Evolutionary conservation across 2,888 invertebrate genomes (phyloP), one percentile per base, ranked within the genome.

Genomic region (Branchipolynoe longqiensis): DNA sequence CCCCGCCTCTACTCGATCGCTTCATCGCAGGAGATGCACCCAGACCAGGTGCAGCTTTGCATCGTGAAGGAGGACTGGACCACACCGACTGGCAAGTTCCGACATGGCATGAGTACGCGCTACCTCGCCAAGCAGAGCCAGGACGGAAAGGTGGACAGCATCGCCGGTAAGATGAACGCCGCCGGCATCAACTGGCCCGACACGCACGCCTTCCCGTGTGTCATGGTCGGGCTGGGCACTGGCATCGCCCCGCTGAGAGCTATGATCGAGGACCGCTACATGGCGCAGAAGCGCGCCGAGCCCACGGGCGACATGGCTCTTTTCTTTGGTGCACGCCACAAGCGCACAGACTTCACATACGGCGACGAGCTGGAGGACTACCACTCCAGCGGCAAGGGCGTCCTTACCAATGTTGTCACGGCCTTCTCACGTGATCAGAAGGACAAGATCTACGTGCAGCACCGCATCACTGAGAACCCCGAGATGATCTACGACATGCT

Each of bases 391-490:
- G 88, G 89, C 33, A 89, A 89, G 82, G 88, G 88, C 38, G 85
- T 89, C 28, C 64, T 88, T 12, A 88, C 83, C n/a, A 78, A 81
- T 25, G 85, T 87, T 22, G 82, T 74, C 33, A 74, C 48, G 0
- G 88, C 88, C 28, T 88, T 87, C 87, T 88, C 87, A 14, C 69
- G 88, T 38, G 89, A 89, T 86, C 88, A 89, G 84, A 88, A n/a
- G 58, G 85, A 89, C 86, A 89, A 89, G 85, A 89, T 89, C 85
- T 89, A 89, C 69, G 89, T 89, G 73, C 89, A 89, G 85, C 78
- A 89, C 84, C 84, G 89, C 22, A 88, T 89, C 56, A 25, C 38
- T 14, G 89, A 89, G 81, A 31, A 89, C 82, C 89, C 88, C 14
- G 88, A 89, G 81, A 73, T 89, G 14, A 84, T 89, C 58, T 89